Percentiles rank a stretch among this genome's conserved stretches.
phyloP scores from a whole-genome alignment of 2,797 vertebrate species.

The Diplodus puntazzo region DNA sequence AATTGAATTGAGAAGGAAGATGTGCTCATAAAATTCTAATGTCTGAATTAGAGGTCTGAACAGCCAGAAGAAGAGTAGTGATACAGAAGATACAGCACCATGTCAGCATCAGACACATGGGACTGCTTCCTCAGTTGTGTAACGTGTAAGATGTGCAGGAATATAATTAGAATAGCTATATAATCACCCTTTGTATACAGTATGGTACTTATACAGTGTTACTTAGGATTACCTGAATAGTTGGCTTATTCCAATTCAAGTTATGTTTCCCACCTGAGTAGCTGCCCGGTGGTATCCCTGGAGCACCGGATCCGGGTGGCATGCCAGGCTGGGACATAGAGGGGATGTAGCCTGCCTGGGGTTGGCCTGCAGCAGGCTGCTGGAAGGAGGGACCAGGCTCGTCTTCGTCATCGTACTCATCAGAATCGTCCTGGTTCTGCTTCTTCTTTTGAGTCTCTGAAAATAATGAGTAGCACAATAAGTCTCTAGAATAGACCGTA shows the following conservation, averaged over 20 bases:
- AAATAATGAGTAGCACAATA: background rate
- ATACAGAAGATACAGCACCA: background rate
- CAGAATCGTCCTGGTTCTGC: constrained; percentile 92
- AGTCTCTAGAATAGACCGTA: background rate
- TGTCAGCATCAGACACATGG: background rate
- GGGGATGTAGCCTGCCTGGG: constrained; percentile 89
- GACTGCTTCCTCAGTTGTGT: background rate
- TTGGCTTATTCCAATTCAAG: background rate
- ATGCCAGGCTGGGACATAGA: constrained; percentile 92
- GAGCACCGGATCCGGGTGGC: constrained; percentile 87
- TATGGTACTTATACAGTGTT: background rate
- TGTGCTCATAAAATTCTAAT: too few species aligned
- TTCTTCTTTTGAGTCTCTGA: constrained; percentile 95
- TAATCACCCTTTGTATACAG: background rate
- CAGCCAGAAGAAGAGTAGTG: background rate
- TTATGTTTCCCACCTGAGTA: constrained; percentile 65
- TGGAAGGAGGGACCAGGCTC: constrained; percentile 94
- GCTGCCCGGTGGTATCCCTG: constrained; percentile 90
- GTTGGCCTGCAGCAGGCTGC: constrained; percentile 87
- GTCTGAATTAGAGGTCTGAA: too few species aligned
- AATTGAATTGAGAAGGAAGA: too few species aligned
- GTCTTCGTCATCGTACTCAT: constrained; percentile 92
- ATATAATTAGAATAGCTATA: background rate
- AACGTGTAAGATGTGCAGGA: background rate
- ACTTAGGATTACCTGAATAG: background rate